Evolutionary conservation across 1,140 invertebrate species (phyloP).

Genomic region (Drosophila sproati): DNA sequence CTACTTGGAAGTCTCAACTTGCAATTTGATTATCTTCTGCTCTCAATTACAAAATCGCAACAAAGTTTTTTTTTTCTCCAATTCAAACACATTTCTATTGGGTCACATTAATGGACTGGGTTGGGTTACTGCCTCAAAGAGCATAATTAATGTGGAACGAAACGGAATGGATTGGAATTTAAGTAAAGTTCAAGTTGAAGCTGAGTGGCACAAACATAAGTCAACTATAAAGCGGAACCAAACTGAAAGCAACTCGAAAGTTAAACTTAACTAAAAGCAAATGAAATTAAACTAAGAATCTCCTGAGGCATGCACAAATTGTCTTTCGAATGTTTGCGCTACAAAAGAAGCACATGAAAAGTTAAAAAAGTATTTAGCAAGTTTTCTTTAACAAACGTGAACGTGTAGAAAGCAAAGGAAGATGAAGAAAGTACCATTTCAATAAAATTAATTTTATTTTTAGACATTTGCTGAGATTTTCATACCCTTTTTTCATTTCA

Average conservation of each 20-base stretch:
- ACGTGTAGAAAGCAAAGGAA: too few species aligned
- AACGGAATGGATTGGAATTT: slow-evolving; percentile 2
- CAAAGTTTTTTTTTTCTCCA: slow-evolving; percentile 17
- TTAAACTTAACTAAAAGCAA: slow-evolving; percentile 7
- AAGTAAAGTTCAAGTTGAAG: slow-evolving; percentile 20
- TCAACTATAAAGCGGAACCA: slow-evolving; percentile 23
- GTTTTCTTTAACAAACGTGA: too few species aligned
- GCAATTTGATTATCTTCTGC: slow-evolving; percentile 50
- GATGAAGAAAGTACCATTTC: too few species aligned
- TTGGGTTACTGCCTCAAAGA: slow-evolving; percentile 18
- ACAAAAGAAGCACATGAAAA: too few species aligned
- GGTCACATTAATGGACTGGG: slow-evolving; percentile 20
- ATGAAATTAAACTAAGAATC: background rate
- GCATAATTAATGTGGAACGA: slow-evolving; percentile 31
- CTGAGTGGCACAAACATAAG: slow-evolving; percentile 33
- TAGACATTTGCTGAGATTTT: background rate
- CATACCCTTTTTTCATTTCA: background rate
- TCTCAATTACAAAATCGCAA: slow-evolving; percentile 37
- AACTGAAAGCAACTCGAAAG: slow-evolving; percentile 1
- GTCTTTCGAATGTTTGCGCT: too few species aligned
- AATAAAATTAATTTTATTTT: too few species aligned
- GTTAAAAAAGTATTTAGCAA: background rate
- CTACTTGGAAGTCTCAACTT: slow-evolving; percentile 19
- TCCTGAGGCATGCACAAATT: background rate
- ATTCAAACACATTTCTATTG: slow-evolving; percentile 35